Evolutionary conservation across 2,888 invertebrate species (phyloP).

Genomic region (Drosophila kuntzei): DNA sequence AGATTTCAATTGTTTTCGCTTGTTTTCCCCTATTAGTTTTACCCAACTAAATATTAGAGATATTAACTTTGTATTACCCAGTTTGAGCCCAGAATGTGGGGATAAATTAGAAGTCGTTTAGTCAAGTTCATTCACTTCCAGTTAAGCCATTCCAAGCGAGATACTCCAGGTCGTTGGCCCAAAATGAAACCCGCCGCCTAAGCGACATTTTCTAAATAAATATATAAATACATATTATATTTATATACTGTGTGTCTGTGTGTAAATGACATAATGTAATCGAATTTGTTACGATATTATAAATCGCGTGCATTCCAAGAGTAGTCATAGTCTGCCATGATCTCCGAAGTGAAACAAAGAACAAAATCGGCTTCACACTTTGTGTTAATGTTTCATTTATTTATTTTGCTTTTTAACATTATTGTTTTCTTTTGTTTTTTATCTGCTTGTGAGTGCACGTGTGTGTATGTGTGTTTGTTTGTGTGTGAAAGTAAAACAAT

Average conservation of each 20-base stretch:
- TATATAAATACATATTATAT: constrained; percentile 11
- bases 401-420: constrained; percentile 68
- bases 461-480: constrained; percentile 14
- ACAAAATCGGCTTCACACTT: constrained; percentile 12
- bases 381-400: constrained; percentile 75
- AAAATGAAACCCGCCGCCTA: constrained; percentile 61
- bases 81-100: constrained; percentile 10
- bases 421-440: constrained; percentile 37
- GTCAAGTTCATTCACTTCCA: constrained; percentile 26
- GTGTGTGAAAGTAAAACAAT: constrained; percentile 61
- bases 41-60: background rate
- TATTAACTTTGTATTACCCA: constrained; percentile 21
- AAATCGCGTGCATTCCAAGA: constrained; percentile 14
- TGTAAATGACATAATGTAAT: constrained; percentile 3
- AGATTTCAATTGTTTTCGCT: background rate
- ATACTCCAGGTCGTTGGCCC: constrained; percentile 30
- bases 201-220: constrained; percentile 56
- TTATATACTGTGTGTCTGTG: constrained; percentile 11
- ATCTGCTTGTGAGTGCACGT: constrained; percentile 27
- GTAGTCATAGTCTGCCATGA: constrained; percentile 38
- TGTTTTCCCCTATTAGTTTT: background rate
- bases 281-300: constrained; percentile 18
- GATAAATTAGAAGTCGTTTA: constrained; percentile 5
- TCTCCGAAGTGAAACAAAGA: constrained; percentile 19
- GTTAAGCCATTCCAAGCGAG: constrained; percentile 47